Evolutionary conservation across 2,888 invertebrate species (phyloP), one percentile per base, ranked within the genome.

Genomic region (Agrochola lota): DNA sequence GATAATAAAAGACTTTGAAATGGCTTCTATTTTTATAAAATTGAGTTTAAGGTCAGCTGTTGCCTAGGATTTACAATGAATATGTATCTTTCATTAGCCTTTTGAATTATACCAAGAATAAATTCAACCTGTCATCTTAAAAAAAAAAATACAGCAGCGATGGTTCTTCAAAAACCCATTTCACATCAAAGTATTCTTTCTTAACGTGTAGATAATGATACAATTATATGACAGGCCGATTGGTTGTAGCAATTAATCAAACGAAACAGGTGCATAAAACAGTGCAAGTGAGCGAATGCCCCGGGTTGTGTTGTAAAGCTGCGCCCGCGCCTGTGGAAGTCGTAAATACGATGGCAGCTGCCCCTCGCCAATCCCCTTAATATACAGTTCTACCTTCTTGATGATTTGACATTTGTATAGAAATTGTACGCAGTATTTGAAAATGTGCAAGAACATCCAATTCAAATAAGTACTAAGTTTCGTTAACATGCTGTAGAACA

Each of bases 311-410:
- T 81, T 78, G 91, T 90, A 94, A 95, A 94, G 94, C 94, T 94
- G 94, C 94, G 91, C 88, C 87, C 84, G 94, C 93, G 91, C 88
- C 87, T 83, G 86, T 87, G 89, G 95, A 95, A 95, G 95, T 95
- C 93, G 92, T 95, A 95, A 96, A 96, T 93, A 95, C 92, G 87
- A 87, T 82, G 85, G 93, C 96, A 96, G 94, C 96, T 96, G 88
- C 93, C 91, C 88, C 87, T 90, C 85, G 87, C 89, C 91, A 86
- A 88, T 87, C 86, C 88, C 90, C 88, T 90, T 86, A 86, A 88
- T 86, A 85, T 80, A 88, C 81, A 84, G 77, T 84, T 80, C 81
- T 83, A 81, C 88, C 87, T 91, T 92, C 91, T 90, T 87, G 90
- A 89, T 92, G 92, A 93, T 94, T 92, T 92, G 90, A 94, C 93